Conservation (phyloP, 2,888 invertebrate genomes). For the Frankliniella intonsa region DNA sequence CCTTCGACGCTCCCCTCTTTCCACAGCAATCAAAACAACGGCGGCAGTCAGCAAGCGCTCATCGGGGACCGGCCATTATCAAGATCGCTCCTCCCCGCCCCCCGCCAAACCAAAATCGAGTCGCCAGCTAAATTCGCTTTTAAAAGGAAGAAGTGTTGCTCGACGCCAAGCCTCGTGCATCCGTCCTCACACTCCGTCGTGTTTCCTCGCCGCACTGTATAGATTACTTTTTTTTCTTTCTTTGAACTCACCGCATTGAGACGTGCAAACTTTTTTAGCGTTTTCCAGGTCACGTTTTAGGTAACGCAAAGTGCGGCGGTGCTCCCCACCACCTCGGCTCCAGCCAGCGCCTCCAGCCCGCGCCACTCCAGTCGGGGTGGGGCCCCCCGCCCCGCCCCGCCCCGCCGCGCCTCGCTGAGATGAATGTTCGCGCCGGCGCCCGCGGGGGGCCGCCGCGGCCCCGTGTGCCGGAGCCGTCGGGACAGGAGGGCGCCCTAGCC, state of each 20-base stretch:
- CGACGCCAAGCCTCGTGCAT: no score
- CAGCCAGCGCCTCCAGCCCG: background rate
- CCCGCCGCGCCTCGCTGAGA: background rate
- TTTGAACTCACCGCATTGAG: no score
- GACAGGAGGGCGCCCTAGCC: background rate
- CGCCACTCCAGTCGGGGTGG: no score
- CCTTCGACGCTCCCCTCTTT: background rate
- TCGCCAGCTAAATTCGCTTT: no score
- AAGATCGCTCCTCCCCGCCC: background rate
- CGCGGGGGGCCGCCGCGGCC: background rate
- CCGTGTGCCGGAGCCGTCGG: no score
- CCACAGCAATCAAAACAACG: slow-evolving; percentile 14
- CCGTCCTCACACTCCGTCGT: no score
- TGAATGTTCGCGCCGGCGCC: slow-evolving; percentile 12
- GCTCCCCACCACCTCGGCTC: background rate
- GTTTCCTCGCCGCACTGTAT: no score
- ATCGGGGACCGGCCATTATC: background rate
- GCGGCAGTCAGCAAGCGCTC: background rate
- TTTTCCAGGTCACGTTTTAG: background rate
- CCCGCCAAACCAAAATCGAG: no score
- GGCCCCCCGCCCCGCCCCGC: background rate
- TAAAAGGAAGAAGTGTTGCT: no score
- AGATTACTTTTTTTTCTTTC: no score
- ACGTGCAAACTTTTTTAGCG: no score
- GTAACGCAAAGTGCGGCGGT: background rate